phyloP scores from a whole-genome alignment of 2,797 vertebrate genomes.

The Babyrousa celebensis region DNA sequence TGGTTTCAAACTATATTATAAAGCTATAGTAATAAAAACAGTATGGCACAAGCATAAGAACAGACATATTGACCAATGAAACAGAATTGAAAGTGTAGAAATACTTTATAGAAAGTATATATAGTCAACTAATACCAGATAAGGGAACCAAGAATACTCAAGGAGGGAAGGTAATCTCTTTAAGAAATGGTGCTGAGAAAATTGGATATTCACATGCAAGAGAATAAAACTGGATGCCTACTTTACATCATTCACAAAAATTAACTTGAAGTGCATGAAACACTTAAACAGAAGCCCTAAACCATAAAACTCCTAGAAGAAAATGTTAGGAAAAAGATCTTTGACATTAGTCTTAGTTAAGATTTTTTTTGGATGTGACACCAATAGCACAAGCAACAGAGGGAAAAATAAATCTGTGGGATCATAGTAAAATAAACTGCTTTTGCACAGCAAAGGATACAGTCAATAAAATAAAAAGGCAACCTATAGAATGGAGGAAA shows the following conservation, averaged over 20 bases:
- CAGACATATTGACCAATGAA: background rate
- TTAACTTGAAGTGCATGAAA: background rate
- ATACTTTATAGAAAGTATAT: no score
- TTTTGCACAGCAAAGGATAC: background rate
- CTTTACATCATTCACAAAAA: background rate
- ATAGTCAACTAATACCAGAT: background rate
- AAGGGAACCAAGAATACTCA: background rate
- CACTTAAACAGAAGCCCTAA: background rate
- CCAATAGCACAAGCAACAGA: background rate
- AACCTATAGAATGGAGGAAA: background rate
- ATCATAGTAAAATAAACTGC: background rate
- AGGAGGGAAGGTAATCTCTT: background rate
- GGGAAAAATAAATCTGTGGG: background rate
- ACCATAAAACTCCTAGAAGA: background rate
- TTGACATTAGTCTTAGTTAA: background rate
- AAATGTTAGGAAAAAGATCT: background rate
- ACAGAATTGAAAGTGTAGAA: background rate
- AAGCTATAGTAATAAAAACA: background rate
- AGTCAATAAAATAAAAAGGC: background rate
- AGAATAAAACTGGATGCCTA: background rate
- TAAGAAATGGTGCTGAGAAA: background rate
- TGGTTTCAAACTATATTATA: background rate
- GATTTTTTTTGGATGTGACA: background rate
- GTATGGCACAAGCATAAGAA: background rate
- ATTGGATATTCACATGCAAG: background rate